Evolutionary conservation across 2,797 vertebrate genomes (phyloP).

Genomic region (Phataginus tricuspis): DNA sequence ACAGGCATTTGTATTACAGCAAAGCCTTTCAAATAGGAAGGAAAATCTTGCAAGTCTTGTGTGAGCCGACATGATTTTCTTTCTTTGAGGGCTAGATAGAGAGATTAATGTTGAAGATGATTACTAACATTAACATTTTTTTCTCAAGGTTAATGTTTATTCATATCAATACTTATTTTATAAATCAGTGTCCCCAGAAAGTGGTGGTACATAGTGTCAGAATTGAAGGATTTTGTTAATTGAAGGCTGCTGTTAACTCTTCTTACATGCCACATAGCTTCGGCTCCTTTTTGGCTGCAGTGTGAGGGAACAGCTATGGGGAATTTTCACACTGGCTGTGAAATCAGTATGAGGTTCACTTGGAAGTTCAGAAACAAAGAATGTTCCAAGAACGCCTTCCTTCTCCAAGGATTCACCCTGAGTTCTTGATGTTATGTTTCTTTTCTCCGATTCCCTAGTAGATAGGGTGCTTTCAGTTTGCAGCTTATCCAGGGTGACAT

Average conservation of each 20-base stretch:
- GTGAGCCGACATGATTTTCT: not conserved
- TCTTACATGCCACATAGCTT: not conserved
- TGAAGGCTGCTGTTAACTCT: not conserved
- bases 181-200: not conserved
- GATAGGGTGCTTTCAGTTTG: not conserved
- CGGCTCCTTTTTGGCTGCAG: not conserved
- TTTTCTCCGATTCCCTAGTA: not conserved
- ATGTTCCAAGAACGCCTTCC: not conserved
- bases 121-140: conserved; percentile 3
- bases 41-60: not conserved
- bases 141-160: not conserved
- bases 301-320: not conserved
- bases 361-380: not conserved
- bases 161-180: not conserved
- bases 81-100: not conserved
- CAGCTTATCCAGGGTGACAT: not conserved
- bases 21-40: not conserved
- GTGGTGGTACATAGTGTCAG: not conserved
- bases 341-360: not conserved
- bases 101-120: not conserved
- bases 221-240: not conserved
- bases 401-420: not conserved
- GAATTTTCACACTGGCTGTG: not conserved
- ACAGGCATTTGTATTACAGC: not conserved
- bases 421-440: not conserved